Base-by-base conservation (phyloP, 2,797 vertebrate genomes). In the Oophaga sylvatica region DNA sequence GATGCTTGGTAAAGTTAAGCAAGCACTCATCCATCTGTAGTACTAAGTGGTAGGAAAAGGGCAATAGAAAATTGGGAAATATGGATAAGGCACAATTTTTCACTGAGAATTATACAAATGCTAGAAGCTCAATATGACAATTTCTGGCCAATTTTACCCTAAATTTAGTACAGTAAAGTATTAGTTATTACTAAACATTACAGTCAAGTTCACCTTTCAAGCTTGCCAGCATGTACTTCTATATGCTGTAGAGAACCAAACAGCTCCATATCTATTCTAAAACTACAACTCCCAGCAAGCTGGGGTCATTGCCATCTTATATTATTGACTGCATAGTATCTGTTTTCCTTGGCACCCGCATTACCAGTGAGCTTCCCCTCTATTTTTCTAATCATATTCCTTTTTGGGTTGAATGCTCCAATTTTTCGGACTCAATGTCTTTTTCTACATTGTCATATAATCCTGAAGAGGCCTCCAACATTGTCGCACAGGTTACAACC, bases 1-100 rank as follows among this genome's bases (percentile, higher is more conserved):
- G 31, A 63, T 80, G 78, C 78, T 80, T 62, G 19, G 9, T 17
- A 80, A 62, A 62, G 57, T 41, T 59, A 62, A 80, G 78, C 78
- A 78, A 29, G 8, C 11, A 57, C 56, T 57, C 15, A 56, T 76
- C 13, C 20, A 62, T 80, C 20, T 80, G 78, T 79, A n/a, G 35
- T 63, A 19, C 41, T 60, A 15, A 4, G 48, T 56, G 26, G n/a
- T 57, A n/a, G 22, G 13, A 9, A 78, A 5, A 29, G 22, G 75
- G 48, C 22, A 56, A 53, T 48, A 10, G 17, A 45, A 35, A 1
- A 17, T 73, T 75, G 31, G 15, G 13, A 0, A 11, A 13, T 56
- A 35, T 26, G 4, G 22, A 77, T 13, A 29, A 41, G 35, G 35
- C 2, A 3, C 4, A 3, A 41, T 41, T 41, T 3, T 41, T 41